Percentiles rank a stretch among this genome's conserved stretches.
These are phyloP conservation scores for Propithecus perrieri DNA, from an alignment of 2,797 vertebrate genomes.

Conservation along the genomic window DNA sequence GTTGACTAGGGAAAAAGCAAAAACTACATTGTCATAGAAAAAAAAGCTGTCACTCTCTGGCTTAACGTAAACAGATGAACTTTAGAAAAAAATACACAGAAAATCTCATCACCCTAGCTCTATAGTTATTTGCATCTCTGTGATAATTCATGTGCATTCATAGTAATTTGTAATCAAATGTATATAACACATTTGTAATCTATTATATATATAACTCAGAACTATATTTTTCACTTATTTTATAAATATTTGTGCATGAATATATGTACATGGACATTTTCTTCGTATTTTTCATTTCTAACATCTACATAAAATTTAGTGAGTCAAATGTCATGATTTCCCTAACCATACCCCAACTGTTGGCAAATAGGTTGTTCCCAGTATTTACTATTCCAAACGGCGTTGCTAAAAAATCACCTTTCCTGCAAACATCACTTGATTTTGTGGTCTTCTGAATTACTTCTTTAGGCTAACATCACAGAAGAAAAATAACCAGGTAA, in stretches of 20 bases:
- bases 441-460: slow-evolving; percentile 39
- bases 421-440: slow-evolving; percentile 7
- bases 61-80: neutral
- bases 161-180: neutral
- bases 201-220: neutral
- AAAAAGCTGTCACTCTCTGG: neutral
- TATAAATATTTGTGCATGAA: neutral
- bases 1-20: slow-evolving; percentile 89
- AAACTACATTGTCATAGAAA: slow-evolving; percentile 9
- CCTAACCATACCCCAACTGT: neutral
- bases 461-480: slow-evolving; percentile 6
- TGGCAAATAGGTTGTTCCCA: neutral
- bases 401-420: neutral
- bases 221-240: neutral
- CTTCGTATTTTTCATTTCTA: slow-evolving; percentile 9
- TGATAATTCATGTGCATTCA: neutral
- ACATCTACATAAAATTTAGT: neutral
- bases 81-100: neutral
- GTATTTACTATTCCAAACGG: neutral
- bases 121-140: neutral
- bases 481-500: neutral
- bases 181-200: neutral
- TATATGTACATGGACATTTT: neutral
- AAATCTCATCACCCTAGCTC: neutral
- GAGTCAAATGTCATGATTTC: neutral